A percentile compares a stretch with the other conserved stretches of the same genome.
These are phyloP conservation scores for Didymodactylos carnosus DNA, from an alignment of 2,888 invertebrate genomes.

Conservation along the genomic window DNA sequence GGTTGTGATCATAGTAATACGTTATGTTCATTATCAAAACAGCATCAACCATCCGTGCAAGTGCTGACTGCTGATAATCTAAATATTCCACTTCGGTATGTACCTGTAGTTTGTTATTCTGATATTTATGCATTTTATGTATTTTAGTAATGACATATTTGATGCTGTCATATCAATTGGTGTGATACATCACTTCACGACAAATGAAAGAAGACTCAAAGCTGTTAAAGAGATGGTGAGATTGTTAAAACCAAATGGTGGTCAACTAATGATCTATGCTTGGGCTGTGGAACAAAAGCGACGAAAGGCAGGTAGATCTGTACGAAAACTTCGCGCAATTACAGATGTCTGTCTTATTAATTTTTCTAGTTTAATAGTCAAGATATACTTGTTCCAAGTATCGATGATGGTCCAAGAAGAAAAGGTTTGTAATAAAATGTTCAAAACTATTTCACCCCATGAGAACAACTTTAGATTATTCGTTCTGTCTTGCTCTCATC, in stretches of 20 bases:
- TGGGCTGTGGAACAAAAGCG: conserved; percentile 13
- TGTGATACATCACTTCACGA: conserved; percentile 88
- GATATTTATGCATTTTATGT: neutral
- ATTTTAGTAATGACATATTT: conserved; percentile 63
- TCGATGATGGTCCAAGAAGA: neutral
- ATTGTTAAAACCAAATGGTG: conserved; percentile 4
- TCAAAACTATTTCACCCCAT: too few relatives aligned
- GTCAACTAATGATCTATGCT: conserved; percentile 12
- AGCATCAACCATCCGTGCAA: neutral
- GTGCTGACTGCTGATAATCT: conserved; percentile 10
- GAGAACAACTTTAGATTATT: too few relatives aligned
- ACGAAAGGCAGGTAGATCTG: neutral
- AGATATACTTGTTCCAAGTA: conserved; percentile 10
- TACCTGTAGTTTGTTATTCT: neutral
- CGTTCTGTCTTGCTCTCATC: too few relatives aligned
- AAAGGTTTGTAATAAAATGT: too few relatives aligned
- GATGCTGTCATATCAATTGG: conserved; percentile 85
- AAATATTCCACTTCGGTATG: conserved; percentile 3
- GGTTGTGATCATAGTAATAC: conserved; percentile 5
- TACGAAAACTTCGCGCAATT: too few relatives aligned
- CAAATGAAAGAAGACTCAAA: conserved; percentile 49
- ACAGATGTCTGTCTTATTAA: neutral
- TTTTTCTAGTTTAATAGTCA: conserved; percentile 6
- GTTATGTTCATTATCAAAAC: conserved; percentile 1
- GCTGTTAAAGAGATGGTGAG: conserved; percentile 2